Base-by-base conservation (phyloP, 1,140 invertebrate species). In the Asobara japonica region DNA sequence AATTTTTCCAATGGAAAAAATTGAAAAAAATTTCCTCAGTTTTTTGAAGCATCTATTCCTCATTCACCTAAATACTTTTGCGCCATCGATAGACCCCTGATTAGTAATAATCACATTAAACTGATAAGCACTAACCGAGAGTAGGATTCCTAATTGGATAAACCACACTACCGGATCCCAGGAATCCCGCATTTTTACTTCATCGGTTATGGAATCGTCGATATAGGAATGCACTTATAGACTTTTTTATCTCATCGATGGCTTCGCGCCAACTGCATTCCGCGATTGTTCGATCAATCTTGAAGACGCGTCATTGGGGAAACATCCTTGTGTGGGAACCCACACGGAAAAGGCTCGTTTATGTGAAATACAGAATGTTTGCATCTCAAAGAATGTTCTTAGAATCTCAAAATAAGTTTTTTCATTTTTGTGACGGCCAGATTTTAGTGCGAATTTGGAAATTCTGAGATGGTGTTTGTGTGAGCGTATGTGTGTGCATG, bases 301-400 rank as follows among this genome's bases (percentile, higher is more conserved):
- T 69, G n/a, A 36, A 31, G 51, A 56, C 41, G 60, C 66, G 66
- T 69, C 45, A 69, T 69, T 31, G 48, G 56, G 66, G 25, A 69
- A 60, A 69, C 60, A 60, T 69, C 18, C 48, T 56, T 51, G 66
- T 36, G 51, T 60, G 20, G 51, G 25, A 22, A 56, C n/a, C n/a
- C n/a, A 27, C 22, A 36, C 31, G 31, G 31, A 36, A 36, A 36
- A 36, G 5, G 25, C 7, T 56, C 51, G 18, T 18, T 56, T 6
- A 22, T 4, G 7, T 56, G 51, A 3, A 56, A 56, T 25, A 22
- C 25, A n/a, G n/a, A n/a, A n/a, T n/a, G n/a, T n/a, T n/a, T n/a
- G n/a, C n/a, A n/a, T n/a, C n/a, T n/a, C n/a, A n/a, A n/a, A n/a
- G n/a, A n/a, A n/a, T n/a, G n/a, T n/a, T n/a, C n/a, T n/a, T n/a